Evolutionary conservation across 2,113 vertebrate species (phyloP), one percentile per base, ranked within the genome.

Genomic region (Hippocampus barbouri): DNA sequence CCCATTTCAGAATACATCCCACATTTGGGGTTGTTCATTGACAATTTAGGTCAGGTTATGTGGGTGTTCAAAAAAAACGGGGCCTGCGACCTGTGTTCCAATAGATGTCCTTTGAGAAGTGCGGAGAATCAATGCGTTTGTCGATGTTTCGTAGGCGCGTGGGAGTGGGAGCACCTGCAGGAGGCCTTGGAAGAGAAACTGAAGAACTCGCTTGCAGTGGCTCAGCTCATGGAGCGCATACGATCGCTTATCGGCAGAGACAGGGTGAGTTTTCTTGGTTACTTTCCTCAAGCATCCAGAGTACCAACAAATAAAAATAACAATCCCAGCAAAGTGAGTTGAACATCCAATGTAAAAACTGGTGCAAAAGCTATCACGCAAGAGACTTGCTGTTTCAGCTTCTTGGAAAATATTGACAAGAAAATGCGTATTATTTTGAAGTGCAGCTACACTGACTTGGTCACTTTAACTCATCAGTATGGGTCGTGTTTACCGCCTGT

Each of bases 121-220:
- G 34, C 34, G 34, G 34, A 12, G 10, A 12, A 43, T 9, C 2
- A 14, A 61, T 61, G 71, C 79, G 63, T 75, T 69, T 85, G 71
- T 86, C 72, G 68, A 70, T 86, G 56, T 23, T 76, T 81, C 79
- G 56, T 75, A 98, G 97, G 96, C 83, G 94, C 94, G 85, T 94
- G 94, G 83, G 94, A 97, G 75, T 99, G 96, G 97, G 94, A 97
- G 63, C 92, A 79, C 79, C 83, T 99, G 21, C 95, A 98, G 92
- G 94, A 96, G 69, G 93, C 94, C 11, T 84, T 98, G 81, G 94
- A 91, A 78, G 94, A 94, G 88, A 99, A 95, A 85, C 60, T 99
- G 88, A 95, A 95, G 80, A 94, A 94, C 88, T 83, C 91, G 21
- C 92, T 94, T 27, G 92, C 95, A 27, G 94, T 94, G 80, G 92